Base-by-base conservation (phyloP, 2,888 invertebrate genomes). In the Horisme vitalbata region DNA sequence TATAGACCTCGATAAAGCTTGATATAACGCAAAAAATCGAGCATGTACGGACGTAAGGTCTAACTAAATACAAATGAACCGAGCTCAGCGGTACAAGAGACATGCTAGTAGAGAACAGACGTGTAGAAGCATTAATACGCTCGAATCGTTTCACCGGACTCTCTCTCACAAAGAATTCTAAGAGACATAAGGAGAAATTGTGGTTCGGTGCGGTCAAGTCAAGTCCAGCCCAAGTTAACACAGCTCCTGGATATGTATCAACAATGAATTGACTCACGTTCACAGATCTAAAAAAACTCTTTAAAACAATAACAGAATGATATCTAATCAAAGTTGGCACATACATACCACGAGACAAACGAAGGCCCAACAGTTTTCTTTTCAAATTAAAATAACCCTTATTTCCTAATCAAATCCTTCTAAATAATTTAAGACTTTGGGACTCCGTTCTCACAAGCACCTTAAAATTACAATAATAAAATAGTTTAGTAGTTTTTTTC, bases 361-460 rank as follows among this genome's bases (percentile, higher is more conserved):
- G 72, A 74, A 70, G 71, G 47, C 76, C 78, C 79, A 79, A 79
- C 78, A 20, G 55, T 57, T 54, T 51, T 8, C n/a, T n/a, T 26
- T 28, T 51, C 47, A 58, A 52, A 33, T 63, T 48, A 75, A 75
- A 81, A 83, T 79, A 83, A 65, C 70, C 78, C 71, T 75, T 81
- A 80, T 71, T 67, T n/a, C 63, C 67, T 73, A 76, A 68, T 68
- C 61, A 55, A 61, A 57, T 49, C 39, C 44, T 27, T 45, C 24
- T 30, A 38, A 41, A 34, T 39, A 38, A 30, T 39, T 47, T 18
- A 43, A 32, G 33, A 49, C 47, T 73, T 78, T 75, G 78, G 78
- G 74, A 55, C 69, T 70, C 76, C 73, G 70, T 75, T 74, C 59
- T 65, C 44, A 55, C 55, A 81, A 86, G 87, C 87, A 86, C 86